A percentile compares a stretch with the other conserved stretches of the same genome.
Evolutionary conservation across 2,888 invertebrate genomes (phyloP).

Genomic region (Nymphalis polychloros): DNA sequence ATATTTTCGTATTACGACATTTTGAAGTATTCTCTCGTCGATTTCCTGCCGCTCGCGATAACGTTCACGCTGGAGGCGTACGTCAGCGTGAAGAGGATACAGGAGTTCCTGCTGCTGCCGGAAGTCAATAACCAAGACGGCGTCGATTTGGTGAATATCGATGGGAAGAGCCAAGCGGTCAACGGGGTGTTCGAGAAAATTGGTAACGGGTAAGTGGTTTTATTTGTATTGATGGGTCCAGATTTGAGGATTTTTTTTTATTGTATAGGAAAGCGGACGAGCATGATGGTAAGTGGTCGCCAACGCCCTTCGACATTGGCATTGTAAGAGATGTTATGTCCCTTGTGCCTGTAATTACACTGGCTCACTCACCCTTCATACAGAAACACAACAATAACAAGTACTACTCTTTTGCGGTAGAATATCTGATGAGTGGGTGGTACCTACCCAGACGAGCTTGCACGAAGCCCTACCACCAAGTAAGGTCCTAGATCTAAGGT

Average conservation of each 20-base stretch:
- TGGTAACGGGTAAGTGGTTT: conserved; percentile 67
- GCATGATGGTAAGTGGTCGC: no score
- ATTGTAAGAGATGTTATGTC: no score
- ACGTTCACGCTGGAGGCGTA: conserved; percentile 88
- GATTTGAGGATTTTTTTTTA: no score
- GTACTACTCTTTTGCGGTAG: no score
- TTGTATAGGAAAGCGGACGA: no score
- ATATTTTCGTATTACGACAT: conserved; percentile 91
- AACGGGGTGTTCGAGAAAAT: conserved; percentile 73
- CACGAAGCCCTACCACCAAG: no score
- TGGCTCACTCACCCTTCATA: no score
- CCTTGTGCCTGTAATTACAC: no score
- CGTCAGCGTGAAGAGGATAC: conserved; percentile 87
- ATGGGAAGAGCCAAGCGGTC: conserved; percentile 49
- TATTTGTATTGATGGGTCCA: neutral
- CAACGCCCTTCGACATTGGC: no score
- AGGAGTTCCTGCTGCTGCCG: conserved; percentile 82
- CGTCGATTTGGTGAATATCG: conserved; percentile 62
- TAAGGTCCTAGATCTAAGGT: neutral
- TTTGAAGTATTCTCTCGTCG: conserved; percentile 88
- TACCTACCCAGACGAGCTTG: no score
- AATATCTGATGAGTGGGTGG: no score
- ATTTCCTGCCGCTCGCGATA: conserved; percentile 90
- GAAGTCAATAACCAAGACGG: conserved; percentile 67
- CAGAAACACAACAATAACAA: no score